These are phyloP conservation scores for Takifugu flavidus DNA, from an alignment of 2,113 vertebrate genomes.

Conservation along the genomic window DNA sequence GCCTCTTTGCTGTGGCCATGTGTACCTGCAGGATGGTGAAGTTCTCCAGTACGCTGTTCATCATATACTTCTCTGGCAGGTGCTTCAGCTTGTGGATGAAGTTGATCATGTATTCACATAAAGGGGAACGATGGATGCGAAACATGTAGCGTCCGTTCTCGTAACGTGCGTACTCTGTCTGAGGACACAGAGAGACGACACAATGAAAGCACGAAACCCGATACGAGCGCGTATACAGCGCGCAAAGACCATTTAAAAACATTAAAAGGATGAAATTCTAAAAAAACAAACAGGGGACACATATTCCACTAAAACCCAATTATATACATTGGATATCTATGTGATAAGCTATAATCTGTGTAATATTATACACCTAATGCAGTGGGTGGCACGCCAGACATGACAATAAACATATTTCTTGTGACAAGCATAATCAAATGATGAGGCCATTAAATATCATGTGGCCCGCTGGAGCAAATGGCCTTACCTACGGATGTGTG, in stretches of 20 bases:
- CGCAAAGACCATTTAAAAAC: conserved; percentile 25
- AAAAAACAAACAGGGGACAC: conserved; percentile 9
- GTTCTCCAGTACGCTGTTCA: conserved; percentile 97
- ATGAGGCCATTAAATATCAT: conserved; percentile 59
- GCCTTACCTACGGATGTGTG: conserved; percentile 41
- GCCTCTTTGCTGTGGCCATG: neutral
- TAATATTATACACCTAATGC: conserved; percentile 63
- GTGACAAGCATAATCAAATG: conserved; percentile 67
- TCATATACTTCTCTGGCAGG: conserved; percentile 95
- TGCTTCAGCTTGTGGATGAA: conserved; percentile 97
- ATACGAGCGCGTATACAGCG: conserved; percentile 13
- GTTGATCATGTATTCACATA: conserved; percentile 96
- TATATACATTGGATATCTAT: conserved; percentile 34
- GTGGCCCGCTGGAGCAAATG: conserved; percentile 50
- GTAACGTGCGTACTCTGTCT: conserved; percentile 91
- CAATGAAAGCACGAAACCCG: conserved; percentile 1
- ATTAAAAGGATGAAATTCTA: conserved; percentile 13
- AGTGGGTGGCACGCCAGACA: conserved; percentile 49
- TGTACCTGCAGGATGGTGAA: conserved; percentile 92
- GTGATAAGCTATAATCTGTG: conserved; percentile 51
- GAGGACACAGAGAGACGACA: conserved; percentile 24
- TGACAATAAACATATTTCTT: conserved; percentile 67
- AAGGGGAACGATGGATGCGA: conserved; percentile 90
- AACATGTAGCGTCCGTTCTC: conserved; percentile 89
- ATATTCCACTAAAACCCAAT: conserved; percentile 33